These are phyloP conservation scores for Thysanoteuthis rhombus DNA, from an alignment of 2,888 invertebrate species.

Conservation along the genomic window DNA sequence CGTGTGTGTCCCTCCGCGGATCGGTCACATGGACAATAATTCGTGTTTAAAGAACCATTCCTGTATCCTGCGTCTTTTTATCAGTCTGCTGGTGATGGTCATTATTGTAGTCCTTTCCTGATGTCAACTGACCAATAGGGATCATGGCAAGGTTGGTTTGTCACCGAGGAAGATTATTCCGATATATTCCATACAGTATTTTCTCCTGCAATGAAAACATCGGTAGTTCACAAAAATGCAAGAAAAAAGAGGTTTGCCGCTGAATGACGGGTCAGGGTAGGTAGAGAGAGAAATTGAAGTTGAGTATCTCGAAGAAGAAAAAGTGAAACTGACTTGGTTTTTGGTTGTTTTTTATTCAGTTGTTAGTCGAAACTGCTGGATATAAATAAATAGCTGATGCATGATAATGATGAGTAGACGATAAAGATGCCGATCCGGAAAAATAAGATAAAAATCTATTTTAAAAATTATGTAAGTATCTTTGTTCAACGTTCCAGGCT, in stretches of 20 bases:
- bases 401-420: not conserved
- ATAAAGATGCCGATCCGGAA: not conserved
- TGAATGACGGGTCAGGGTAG: too few species aligned
- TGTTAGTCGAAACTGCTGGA: not conserved
- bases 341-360: not conserved
- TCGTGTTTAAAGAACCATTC: not conserved
- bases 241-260: too few species aligned
- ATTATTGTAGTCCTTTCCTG: not conserved
- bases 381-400: not conserved
- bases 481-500: not conserved
- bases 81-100: not conserved
- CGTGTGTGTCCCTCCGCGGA: too few species aligned
- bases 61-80: not conserved
- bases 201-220: not conserved
- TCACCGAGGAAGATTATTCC: not conserved
- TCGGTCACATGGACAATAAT: not conserved
- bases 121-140: not conserved
- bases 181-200: not conserved
- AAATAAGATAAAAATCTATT: not conserved
- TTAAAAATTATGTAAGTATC: not conserved
- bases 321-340: not conserved
- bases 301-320: not conserved
- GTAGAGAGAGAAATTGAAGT: not conserved
- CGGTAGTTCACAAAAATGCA: not conserved
- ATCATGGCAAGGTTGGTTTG: not conserved